phyloP scores from a whole-genome alignment of 2,888 invertebrate species.

The Linhomoeus sp. region DNA sequence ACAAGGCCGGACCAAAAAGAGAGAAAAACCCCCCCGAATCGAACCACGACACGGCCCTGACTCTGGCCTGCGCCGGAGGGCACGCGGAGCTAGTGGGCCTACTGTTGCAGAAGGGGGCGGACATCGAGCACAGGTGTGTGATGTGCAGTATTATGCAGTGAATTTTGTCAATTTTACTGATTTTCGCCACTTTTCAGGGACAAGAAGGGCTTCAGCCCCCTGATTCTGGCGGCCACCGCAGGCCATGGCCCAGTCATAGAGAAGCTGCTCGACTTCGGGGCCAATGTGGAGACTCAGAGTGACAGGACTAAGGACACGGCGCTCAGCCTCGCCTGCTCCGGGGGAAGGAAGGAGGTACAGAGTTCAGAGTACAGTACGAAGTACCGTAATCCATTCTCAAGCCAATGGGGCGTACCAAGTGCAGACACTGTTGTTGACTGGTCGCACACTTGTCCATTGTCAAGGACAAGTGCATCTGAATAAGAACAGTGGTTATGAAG shows the following conservation, averaged over 20 bases:
- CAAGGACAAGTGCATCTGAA: no score
- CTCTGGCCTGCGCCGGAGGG: slow-evolving; percentile 59
- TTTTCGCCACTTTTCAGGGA: no score
- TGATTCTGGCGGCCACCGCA: slow-evolving; percentile 92
- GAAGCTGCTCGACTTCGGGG: slow-evolving; percentile 69
- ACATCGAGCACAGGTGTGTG: slow-evolving; percentile 93
- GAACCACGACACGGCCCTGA: slow-evolving; percentile 96
- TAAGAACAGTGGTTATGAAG: no score
- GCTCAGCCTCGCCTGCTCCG: slow-evolving; percentile 83
- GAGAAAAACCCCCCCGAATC: no score
- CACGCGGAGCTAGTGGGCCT: slow-evolving; percentile 86
- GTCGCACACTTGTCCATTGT: no score
- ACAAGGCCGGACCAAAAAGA: background rate
- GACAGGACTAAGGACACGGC: slow-evolving; percentile 94
- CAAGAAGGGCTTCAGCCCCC: slow-evolving; percentile 86
- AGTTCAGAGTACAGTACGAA: no score
- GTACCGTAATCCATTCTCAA: no score
- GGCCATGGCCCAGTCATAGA: slow-evolving; percentile 77
- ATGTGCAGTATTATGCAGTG: no score
- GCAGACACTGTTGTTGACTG: no score
- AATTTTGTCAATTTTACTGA: no score
- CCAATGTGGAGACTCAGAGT: slow-evolving; percentile 95
- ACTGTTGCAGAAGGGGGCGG: slow-evolving; percentile 69
- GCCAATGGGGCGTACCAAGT: no score
- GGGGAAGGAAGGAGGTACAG: slow-evolving; percentile 84